These are phyloP conservation scores for Metridium senile DNA, from an alignment of 92 coral and sea anemone species.

Conservation along the genomic window DNA sequence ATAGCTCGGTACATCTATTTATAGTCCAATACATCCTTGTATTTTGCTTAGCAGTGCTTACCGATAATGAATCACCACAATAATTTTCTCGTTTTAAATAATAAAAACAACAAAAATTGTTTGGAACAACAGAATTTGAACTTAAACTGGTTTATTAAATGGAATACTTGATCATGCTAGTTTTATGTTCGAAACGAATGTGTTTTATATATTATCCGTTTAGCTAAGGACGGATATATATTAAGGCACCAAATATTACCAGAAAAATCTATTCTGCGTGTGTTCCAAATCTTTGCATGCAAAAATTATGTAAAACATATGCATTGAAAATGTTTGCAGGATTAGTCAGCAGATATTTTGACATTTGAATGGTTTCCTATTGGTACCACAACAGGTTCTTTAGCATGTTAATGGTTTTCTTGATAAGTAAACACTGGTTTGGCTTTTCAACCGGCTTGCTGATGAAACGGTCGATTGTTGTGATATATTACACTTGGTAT, in stretches of 20 bases:
- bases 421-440: background rate
- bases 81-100: background rate
- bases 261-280: too few species aligned
- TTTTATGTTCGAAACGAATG: too few species aligned
- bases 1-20: too few species aligned
- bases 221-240: too few species aligned
- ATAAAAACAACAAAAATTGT: background rate
- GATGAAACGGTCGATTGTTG: slow-evolving; percentile 1
- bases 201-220: too few species aligned
- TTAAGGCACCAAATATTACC: too few species aligned
- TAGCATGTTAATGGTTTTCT: slow-evolving; percentile 7
- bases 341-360: background rate
- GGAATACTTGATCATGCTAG: too few species aligned
- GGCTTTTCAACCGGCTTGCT: background rate
- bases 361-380: slow-evolving; percentile 6
- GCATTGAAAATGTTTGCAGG: background rate
- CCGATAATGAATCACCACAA: background rate
- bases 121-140: background rate
- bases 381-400: slow-evolving; percentile 9
- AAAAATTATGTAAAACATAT: too few species aligned
- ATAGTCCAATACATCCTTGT: background rate
- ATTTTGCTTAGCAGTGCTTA: background rate
- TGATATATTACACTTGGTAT: background rate
- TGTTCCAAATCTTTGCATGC: too few species aligned
- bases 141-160: background rate